Base-by-base conservation (phyloP, 1,140 invertebrate genomes). In the Orchestia grillus region DNA sequence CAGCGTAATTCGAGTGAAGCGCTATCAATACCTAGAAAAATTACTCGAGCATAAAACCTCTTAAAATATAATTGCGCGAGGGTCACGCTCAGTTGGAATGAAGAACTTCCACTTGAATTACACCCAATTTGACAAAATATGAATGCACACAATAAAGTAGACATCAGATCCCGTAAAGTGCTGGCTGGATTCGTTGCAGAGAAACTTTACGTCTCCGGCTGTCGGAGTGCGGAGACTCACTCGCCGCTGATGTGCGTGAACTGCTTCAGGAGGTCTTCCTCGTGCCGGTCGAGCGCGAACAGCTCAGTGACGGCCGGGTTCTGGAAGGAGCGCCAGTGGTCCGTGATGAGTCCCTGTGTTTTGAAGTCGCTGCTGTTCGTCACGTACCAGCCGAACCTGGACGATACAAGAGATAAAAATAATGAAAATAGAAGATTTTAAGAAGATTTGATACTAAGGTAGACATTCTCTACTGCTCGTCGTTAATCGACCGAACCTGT, bases 331-430 rank as follows among this genome's bases (percentile, higher is more conserved):
- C 96, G 87, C 96, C 96, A 96, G 91, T 96, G 91, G 47, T 96
- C 96, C 42, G 87, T 57, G 45, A 96, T 96, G 44, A 44, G n/a
- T 11, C 44, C 92, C 45, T 53, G 43, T 8, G 28, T 57, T 11
- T 91, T 92, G 42, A 92, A 91, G 45, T 57, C 47, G 41, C 53
- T 94, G 43, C 53, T 53, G 44, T 47, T 44, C 6, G 44, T 43
- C 41, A 96, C 96, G 90, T 96, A 96, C 96, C 96, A 96, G 44
- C 96, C 96, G 90, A 96, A 96, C 91, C 96, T 96, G 87, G 41
- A 8, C 41, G 36, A 23, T 19, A 6, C 47, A 53, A 53, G 47
- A 53, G n/a, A n/a, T n/a, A n/a, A n/a, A n/a, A n/a, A n/a, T n/a
- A n/a, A n/a, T n/a, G n/a, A n/a, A n/a, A n/a, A n/a, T n/a, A n/a